phyloP scores from a whole-genome alignment of 2,888 invertebrate genomes.

The Drosophila sordidula region DNA sequence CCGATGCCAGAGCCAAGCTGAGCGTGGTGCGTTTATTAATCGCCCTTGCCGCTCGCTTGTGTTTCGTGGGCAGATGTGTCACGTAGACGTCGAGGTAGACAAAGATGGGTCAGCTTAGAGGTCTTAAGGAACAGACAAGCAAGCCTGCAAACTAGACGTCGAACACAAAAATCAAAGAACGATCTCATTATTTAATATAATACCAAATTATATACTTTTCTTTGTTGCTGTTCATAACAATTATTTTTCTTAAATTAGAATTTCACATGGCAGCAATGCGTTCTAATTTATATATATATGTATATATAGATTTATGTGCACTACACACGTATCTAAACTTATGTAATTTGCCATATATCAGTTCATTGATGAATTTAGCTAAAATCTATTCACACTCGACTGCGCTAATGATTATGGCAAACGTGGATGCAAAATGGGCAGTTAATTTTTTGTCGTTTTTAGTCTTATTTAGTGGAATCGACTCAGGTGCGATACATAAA shows the following conservation, averaged over 20 bases:
- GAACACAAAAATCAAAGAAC: too few species aligned
- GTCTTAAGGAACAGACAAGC: constrained; percentile 4
- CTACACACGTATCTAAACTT: neutral
- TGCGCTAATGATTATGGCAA: constrained; percentile 13
- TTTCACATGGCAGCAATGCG: neutral
- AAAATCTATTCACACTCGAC: constrained; percentile 22
- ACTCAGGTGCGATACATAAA: neutral
- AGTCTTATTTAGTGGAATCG: neutral
- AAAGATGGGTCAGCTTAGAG: constrained; percentile 2
- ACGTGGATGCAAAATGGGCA: neutral
- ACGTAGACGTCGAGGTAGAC: neutral
- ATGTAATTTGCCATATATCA: neutral
- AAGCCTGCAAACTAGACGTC: neutral
- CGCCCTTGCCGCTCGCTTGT: constrained; percentile 5
- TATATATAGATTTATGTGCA: neutral
- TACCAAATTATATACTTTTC: too few species aligned
- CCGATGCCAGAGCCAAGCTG: neutral
- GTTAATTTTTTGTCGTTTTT: neutral
- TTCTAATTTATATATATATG: neutral
- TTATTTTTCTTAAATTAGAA: neutral
- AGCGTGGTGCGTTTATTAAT: neutral
- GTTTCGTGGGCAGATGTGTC: constrained; percentile 1
- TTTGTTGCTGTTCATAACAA: too few species aligned
- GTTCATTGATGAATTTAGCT: constrained; percentile 9
- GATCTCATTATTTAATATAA: too few species aligned